Evolutionary conservation across 2,888 invertebrate species (phyloP), one percentile per base, ranked within the genome.

Genomic region (Candidula unifasciata): DNA sequence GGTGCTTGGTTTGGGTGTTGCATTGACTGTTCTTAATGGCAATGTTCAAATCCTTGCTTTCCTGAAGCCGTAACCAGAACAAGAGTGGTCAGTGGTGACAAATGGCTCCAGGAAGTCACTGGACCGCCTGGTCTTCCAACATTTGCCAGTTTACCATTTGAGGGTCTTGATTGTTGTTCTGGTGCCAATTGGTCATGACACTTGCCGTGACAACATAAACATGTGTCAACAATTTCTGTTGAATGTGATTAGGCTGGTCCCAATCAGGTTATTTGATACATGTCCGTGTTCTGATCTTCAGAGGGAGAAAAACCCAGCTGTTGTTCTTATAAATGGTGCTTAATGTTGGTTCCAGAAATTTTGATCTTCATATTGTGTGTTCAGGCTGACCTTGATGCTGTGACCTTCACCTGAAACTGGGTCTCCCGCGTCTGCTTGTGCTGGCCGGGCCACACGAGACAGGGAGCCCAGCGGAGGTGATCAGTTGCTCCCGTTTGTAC

Each of bases 381-480:
- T 27, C 71, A 37, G 35, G 0, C 21, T 76, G 66, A 44, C 10
- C 6, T n/a, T 60, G 13, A n/a, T 37, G n/a, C 68, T 54, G 66
- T 24, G 33, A 54, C 64, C 76, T 68, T 76, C 66, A 74, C 68
- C 76, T 21, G 10, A 8, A 52, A 6, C 54, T 73, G 52, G 52
- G 52, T 76, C 74, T 82, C 82, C 82, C 18, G 33, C 2, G 1
- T 16, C 64, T 30, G 82, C 66, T 83, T 83, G 82, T 44, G 82
- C 77, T 83, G 77, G 82, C 82, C 82, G 24, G 37, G 82, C 16
- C 76, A 54, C 52, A 18, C 44, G 16, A 73, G 30, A 3, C 0
- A 13, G 24, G 82, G 82, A 74, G 82, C 74, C 44, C 54, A 77
- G 82, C 24, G 77, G 64, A 83, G 82, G 82, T 83, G 82, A 44